phyloP scores from a whole-genome alignment of 2,888 invertebrate genomes.

The Poecilus cupreus region DNA sequence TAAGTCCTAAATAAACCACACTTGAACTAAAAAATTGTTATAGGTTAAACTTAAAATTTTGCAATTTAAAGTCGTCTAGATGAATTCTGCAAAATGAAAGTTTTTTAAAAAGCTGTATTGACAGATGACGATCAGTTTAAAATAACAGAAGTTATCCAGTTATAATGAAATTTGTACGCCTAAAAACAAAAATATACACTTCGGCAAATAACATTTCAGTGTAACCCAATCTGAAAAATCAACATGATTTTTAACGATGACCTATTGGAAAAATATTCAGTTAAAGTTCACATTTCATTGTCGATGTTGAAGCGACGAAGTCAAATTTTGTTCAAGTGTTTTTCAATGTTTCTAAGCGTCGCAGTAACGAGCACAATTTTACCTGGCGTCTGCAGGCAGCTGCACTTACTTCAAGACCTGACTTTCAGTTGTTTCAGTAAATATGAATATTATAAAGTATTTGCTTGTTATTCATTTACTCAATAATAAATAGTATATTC shows the following conservation, averaged over 20 bases:
- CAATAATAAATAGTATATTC: too few relatives aligned
- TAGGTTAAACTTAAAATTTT: too few relatives aligned
- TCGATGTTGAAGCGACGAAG: background rate
- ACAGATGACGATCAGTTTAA: background rate
- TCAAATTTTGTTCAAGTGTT: slow-evolving; percentile 28
- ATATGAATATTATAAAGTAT: too few relatives aligned
- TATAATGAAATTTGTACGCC: slow-evolving; percentile 3
- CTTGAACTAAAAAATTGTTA: too few relatives aligned
- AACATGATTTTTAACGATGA: slow-evolving; percentile 21
- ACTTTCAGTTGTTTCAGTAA: too few relatives aligned
- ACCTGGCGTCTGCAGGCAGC: background rate
- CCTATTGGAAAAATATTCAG: slow-evolving; percentile 34
- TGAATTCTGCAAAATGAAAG: background rate
- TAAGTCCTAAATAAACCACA: too few relatives aligned
- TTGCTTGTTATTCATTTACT: too few relatives aligned
- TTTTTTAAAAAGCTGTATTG: background rate
- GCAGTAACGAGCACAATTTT: slow-evolving; percentile 30
- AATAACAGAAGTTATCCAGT: slow-evolving; percentile 25
- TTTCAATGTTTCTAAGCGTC: slow-evolving; percentile 21
- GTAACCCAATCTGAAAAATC: slow-evolving; percentile 32
- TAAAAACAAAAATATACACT: slow-evolving; percentile 33
- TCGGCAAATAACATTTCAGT: slow-evolving; percentile 4
- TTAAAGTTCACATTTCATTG: slow-evolving; percentile 31
- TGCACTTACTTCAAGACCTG: too few relatives aligned
- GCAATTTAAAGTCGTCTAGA: too few relatives aligned